These are phyloP conservation scores for Amiota mariae DNA, from an alignment of 2,888 invertebrate species.

Conservation along the genomic window DNA sequence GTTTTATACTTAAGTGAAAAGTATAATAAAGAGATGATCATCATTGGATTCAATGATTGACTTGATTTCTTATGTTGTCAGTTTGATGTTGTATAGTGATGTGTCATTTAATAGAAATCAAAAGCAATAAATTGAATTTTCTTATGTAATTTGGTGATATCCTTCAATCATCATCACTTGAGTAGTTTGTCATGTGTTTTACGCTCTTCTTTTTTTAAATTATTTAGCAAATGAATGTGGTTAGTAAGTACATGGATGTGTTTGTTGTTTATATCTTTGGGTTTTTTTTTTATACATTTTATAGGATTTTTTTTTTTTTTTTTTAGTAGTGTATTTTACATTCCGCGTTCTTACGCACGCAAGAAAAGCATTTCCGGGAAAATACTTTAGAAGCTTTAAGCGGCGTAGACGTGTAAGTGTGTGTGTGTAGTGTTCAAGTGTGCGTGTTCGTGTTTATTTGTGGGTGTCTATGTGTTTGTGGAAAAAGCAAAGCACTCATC, in stretches of 20 bases:
- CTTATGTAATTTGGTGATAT: no score
- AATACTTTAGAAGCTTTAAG: conserved; percentile 13
- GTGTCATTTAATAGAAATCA: no score
- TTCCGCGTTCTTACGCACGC: conserved; percentile 8
- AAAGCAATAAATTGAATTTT: no score
- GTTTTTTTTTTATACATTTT: conserved; percentile 10
- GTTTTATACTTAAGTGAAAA: not conserved
- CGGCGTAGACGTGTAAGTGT: no score
- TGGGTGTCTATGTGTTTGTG: no score
- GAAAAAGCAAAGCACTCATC: conserved; percentile 29
- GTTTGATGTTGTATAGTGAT: not conserved
- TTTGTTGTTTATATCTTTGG: not conserved
- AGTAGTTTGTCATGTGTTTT: not conserved
- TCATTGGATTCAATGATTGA: no score
- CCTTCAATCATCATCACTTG: no score
- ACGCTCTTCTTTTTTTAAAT: not conserved
- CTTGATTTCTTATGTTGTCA: not conserved
- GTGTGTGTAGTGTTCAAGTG: no score
- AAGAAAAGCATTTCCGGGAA: not conserved
- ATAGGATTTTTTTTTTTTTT: not conserved
- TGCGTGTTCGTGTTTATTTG: no score
- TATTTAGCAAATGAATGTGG: conserved; percentile 9
- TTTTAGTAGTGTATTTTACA: conserved; percentile 22
- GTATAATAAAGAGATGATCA: not conserved
- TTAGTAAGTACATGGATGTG: no score